Conservation (phyloP, 2,797 vertebrate genomes). For the Arctocebus calabarensis region DNA sequence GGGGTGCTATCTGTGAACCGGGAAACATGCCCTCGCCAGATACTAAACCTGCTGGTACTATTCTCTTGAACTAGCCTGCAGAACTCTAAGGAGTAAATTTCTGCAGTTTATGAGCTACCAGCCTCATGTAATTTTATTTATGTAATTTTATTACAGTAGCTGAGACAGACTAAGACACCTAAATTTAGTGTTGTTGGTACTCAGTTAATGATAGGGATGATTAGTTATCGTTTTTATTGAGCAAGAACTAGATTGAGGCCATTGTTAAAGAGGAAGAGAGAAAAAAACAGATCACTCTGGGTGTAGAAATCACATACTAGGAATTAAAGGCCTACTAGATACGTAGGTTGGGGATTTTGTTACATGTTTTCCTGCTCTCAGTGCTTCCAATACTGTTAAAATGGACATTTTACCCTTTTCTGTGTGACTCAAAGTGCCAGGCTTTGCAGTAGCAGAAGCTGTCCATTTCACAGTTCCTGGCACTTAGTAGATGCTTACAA, state of each 20-base stretch:
- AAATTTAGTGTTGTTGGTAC: background rate
- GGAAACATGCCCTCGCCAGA: background rate
- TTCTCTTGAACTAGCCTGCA: background rate
- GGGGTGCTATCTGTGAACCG: background rate
- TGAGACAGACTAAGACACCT: background rate
- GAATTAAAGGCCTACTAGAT: background rate
- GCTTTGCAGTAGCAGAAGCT: slow-evolving; percentile 12
- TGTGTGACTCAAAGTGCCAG: background rate
- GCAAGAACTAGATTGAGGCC: background rate
- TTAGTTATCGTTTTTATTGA: background rate
- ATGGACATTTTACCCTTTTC: background rate
- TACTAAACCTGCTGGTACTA: background rate
- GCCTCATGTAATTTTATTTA: background rate
- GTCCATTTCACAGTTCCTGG: slow-evolving; percentile 64
- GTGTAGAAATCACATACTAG: background rate
- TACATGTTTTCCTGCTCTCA: background rate
- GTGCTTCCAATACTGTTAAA: background rate
- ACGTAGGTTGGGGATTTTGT: background rate
- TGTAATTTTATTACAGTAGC: background rate
- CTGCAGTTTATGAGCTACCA: background rate
- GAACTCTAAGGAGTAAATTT: background rate
- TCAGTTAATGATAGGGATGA: background rate
- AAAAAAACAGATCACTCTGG: background rate
- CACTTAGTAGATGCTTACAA: slow-evolving; percentile 34
- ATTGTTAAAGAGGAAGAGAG: background rate